These are phyloP conservation scores for Babylonia areolata DNA, from an alignment of 1,140 invertebrate genomes.

Conservation along the genomic window DNA sequence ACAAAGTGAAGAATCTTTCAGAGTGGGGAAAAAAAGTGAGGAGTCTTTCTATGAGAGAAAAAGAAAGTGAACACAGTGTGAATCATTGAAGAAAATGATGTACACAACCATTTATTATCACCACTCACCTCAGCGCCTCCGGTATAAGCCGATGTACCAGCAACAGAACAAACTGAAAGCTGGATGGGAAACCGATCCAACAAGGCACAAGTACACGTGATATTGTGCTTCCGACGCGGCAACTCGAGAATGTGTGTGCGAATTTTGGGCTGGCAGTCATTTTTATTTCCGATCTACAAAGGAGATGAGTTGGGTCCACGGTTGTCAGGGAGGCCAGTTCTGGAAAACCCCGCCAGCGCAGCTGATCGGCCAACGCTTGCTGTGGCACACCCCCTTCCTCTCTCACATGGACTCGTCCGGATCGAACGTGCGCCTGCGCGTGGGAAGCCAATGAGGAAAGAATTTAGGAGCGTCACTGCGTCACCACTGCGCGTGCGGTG, in stretches of 20 bases:
- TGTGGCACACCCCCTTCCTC: not conserved
- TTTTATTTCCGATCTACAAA: not conserved
- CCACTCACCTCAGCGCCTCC: not conserved
- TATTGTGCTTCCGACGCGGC: not conserved
- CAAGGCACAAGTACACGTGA: not conserved
- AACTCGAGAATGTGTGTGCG: not conserved
- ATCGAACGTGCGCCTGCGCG: not conserved
- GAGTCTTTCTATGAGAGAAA: too few species aligned
- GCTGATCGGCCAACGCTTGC: not conserved
- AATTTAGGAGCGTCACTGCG: not conserved
- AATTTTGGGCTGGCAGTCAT: not conserved
- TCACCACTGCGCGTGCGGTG: not conserved
- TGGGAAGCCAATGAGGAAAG: not conserved
- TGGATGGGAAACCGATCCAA: not conserved
- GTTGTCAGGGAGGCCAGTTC: not conserved
- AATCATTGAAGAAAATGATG: not conserved
- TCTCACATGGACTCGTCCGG: not conserved
- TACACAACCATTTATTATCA: not conserved
- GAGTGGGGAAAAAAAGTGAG: too few species aligned
- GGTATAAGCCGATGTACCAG: too few species aligned
- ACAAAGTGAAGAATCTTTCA: too few species aligned
- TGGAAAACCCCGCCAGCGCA: not conserved
- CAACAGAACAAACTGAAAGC: not conserved
- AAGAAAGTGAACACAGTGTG: too few species aligned
- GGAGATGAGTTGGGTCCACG: conserved; percentile 2